Evolutionary conservation across 2,888 invertebrate species (phyloP).

Genomic region (Suillia variegata): DNA sequence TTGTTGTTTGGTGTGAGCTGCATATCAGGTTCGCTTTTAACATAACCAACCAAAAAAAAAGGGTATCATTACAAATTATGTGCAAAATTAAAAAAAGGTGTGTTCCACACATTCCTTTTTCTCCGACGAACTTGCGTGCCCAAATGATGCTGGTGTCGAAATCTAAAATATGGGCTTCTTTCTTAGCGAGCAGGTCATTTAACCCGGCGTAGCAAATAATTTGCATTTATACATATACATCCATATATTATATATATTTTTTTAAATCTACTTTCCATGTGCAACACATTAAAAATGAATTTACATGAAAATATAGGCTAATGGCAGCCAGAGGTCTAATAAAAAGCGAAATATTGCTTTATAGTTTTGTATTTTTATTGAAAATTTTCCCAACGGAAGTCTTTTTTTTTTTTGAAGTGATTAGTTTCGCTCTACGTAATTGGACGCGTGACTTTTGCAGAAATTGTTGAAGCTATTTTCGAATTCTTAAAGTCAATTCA

Average conservation of each 20-base stretch:
- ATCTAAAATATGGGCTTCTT: background rate
- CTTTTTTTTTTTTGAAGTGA: background rate
- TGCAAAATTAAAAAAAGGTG: conserved; percentile 5
- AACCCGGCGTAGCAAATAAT: no score
- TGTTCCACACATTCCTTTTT: background rate
- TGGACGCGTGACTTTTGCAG: background rate
- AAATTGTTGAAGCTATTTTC: background rate
- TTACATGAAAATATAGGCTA: no score
- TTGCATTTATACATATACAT: no score
- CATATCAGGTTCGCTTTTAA: conserved; percentile 15
- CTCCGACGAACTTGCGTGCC: background rate
- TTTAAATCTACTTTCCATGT: no score
- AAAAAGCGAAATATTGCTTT: no score
- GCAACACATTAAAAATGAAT: no score
- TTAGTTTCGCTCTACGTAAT: background rate
- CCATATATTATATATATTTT: no score
- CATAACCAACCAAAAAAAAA: background rate
- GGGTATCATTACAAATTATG: background rate
- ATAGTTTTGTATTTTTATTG: no score
- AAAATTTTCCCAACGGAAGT: no score
- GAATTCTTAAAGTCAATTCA: no score
- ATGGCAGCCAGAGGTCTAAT: no score
- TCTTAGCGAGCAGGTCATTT: background rate
- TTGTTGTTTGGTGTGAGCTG: conserved; percentile 3
- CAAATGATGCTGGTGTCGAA: conserved; percentile 3